Percentiles rank a stretch among this genome's conserved stretches.
Evolutionary conservation across 2,888 invertebrate species (phyloP).

Genomic region (Dicyrtomina minuta): DNA sequence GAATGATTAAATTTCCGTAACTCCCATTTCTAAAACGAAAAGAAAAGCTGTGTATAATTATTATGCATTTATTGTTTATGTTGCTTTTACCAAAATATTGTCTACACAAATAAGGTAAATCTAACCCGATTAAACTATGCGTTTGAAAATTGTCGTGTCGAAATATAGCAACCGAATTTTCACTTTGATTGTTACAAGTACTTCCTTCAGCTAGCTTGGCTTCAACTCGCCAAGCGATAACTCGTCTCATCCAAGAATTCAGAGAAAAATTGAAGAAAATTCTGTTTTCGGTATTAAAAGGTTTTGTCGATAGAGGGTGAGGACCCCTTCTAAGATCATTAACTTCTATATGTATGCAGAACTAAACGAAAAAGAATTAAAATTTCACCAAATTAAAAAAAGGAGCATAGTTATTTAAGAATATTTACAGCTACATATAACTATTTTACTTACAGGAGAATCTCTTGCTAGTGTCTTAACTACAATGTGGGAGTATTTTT

Average conservation of each 20-base stretch:
- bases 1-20: conserved; percentile 39
- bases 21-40: conserved; percentile 38
- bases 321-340: background rate
- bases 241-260: background rate
- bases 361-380: conserved; percentile 3
- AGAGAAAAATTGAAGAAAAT: conserved; percentile 46
- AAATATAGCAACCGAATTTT: conserved; percentile 44
- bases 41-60: background rate
- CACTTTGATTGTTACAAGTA: conserved; percentile 30
- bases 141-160: conserved; percentile 40
- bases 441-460: conserved; percentile 61
- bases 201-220: conserved; percentile 21
- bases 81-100: too few relatives aligned
- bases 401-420: background rate
- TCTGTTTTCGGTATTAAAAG: conserved; percentile 29
- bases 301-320: conserved; percentile 2
- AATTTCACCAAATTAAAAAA: background rate
- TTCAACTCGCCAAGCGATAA: conserved; percentile 44
- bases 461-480: conserved; percentile 67
- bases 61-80: background rate
- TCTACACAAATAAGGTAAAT: background rate
- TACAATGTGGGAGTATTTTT: conserved; percentile 70
- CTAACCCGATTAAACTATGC: conserved; percentile 34
- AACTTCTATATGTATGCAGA: conserved; percentile 13
- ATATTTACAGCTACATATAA: background rate